Evolutionary conservation across 2,113 vertebrate species (phyloP).

Genomic region (Alces alces): DNA sequence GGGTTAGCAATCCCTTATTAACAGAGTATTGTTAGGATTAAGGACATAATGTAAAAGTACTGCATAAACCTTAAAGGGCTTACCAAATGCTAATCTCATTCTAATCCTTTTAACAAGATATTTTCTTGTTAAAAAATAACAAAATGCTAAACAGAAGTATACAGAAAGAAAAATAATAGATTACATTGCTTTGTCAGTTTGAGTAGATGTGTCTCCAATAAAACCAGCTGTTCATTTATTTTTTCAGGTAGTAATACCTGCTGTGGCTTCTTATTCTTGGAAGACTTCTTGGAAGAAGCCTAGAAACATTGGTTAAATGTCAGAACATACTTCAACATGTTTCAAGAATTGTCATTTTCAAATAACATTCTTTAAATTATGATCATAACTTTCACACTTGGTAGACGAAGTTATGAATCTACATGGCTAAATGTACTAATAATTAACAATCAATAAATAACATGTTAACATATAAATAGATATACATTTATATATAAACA

Average conservation of each 20-base stretch:
- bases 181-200: slow-evolving; percentile 78
- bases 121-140: slow-evolving; percentile 34
- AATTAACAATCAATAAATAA: not conserved
- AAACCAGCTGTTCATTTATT: slow-evolving; percentile 81
- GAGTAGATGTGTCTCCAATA: slow-evolving; percentile 79
- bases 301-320: slow-evolving; percentile 65
- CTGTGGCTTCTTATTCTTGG: slow-evolving; percentile 54
- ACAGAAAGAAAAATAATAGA: not conserved
- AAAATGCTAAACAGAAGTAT: slow-evolving; percentile 19
- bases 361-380: not conserved
- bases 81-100: slow-evolving; percentile 29
- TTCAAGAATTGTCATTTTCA: slow-evolving; percentile 19
- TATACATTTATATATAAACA: too few relatives aligned
- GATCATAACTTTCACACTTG: not conserved
- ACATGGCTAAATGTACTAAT: not conserved
- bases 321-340: not conserved
- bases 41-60: not conserved
- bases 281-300: slow-evolving; percentile 51
- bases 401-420: not conserved
- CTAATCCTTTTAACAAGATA: slow-evolving; percentile 27
- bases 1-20: not conserved
- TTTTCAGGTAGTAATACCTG: slow-evolving; percentile 71
- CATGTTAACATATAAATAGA: too few relatives aligned
- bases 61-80: not conserved
- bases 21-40: slow-evolving; percentile 5